phyloP scores from a whole-genome alignment of 2,797 vertebrate species.

The Clarias pachynema region DNA sequence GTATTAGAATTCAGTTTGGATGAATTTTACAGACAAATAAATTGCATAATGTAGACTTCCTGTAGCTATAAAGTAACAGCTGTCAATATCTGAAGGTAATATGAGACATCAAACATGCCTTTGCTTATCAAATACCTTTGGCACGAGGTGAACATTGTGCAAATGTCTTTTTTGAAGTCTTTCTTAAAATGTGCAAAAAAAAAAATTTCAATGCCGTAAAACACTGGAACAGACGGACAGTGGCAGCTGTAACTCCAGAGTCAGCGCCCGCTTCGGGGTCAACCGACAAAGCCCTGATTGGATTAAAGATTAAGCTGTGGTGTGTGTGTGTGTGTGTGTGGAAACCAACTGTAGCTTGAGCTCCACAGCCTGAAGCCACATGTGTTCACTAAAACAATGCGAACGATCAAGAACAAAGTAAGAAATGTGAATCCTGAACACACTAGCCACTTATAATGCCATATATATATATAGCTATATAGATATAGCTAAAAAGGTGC shows the following conservation, averaged over 20 bases:
- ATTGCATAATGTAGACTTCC: too few relatives aligned
- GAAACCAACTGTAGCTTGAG: constrained; percentile 34
- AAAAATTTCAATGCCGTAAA: not conserved
- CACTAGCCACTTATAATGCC: not conserved
- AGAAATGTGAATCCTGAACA: not conserved
- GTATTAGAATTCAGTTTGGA: not conserved
- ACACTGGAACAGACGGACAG: constrained; percentile 6
- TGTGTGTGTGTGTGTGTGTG: constrained; percentile 14
- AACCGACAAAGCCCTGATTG: constrained; percentile 57
- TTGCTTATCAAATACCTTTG: not conserved
- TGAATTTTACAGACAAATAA: not conserved
- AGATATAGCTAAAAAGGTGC: not conserved
- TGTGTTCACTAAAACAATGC: not conserved
- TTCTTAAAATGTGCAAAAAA: not conserved
- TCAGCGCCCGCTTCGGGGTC: constrained; percentile 12
- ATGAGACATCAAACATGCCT: not conserved
- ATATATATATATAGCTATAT: not conserved
- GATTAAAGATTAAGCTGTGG: constrained; percentile 60
- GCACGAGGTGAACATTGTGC: not conserved
- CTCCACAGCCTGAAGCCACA: constrained; percentile 4
- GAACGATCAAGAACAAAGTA: not conserved
- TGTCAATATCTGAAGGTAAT: not conserved
- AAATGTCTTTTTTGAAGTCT: not conserved
- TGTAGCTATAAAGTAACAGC: not conserved
- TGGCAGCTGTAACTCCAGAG: constrained; percentile 21